phyloP scores from a whole-genome alignment of 1,140 invertebrate genomes.

The Diuraphis noxia region DNA sequence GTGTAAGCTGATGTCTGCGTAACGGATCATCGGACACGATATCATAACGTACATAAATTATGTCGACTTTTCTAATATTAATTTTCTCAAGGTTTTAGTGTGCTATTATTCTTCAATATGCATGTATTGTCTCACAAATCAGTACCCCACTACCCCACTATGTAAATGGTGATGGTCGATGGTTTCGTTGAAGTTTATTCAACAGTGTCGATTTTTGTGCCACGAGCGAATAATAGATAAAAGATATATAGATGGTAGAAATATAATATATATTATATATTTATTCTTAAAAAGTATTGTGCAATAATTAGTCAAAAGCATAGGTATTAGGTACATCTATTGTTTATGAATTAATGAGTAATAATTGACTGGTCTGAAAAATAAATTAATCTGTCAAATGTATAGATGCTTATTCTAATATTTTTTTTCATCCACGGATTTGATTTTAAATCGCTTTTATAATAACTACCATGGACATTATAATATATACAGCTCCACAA shows the following conservation, averaged over 20 bases:
- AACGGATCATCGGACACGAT: not conserved
- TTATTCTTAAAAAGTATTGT: not conserved
- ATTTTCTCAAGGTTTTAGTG: not conserved
- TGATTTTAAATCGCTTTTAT: not conserved
- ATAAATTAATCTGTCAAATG: not conserved
- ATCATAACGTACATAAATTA: not conserved
- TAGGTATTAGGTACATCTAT: not conserved
- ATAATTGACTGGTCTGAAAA: not conserved
- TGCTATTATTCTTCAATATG: too few species aligned
- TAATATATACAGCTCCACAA: too few species aligned
- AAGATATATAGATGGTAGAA: too few species aligned
- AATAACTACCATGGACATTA: not conserved
- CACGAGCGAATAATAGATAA: too few species aligned
- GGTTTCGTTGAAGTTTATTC: not conserved
- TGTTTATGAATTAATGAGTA: not conserved
- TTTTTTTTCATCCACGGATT: not conserved
- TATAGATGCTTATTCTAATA: not conserved
- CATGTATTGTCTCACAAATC: too few species aligned
- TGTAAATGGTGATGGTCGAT: not conserved
- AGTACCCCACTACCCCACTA: not conserved
- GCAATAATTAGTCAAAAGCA: not conserved
- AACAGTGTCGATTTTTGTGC: not conserved
- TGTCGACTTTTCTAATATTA: not conserved
- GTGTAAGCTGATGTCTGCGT: not conserved
- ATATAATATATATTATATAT: not conserved